phyloP scores from a whole-genome alignment of 37 sponge, comb jelly and placozoan species.

The Aphrocallistes beatrix region DNA sequence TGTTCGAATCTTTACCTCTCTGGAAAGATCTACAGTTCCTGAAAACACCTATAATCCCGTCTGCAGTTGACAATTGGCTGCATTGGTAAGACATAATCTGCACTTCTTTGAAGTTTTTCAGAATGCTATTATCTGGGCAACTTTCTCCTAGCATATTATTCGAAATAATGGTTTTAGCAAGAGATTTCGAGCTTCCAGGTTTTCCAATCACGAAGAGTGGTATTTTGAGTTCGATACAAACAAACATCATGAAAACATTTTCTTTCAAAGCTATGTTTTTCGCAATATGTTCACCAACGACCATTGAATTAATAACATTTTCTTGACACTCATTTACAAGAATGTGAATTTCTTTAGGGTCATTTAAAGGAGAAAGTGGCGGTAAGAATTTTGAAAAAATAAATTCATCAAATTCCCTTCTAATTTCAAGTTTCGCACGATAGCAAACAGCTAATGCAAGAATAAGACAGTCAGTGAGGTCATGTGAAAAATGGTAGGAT shows the following conservation, averaged over 20 bases:
- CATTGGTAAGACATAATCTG: slow-evolving; percentile 79
- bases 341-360: neutral
- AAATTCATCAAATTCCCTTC: slow-evolving; percentile 38
- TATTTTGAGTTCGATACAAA: slow-evolving; percentile 52
- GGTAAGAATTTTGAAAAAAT: slow-evolving; percentile 26
- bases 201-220: slow-evolving; percentile 54
- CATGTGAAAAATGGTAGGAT: no score
- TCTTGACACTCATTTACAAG: slow-evolving; percentile 28
- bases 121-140: neutral
- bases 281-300: slow-evolving; percentile 35
- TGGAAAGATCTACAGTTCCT: slow-evolving; percentile 48
- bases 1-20: slow-evolving; percentile 33
- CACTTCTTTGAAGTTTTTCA: slow-evolving; percentile 21
- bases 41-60: slow-evolving; percentile 68
- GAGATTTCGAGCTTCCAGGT: slow-evolving; percentile 57
- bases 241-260: slow-evolving; percentile 66
- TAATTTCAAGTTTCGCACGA: slow-evolving; percentile 47
- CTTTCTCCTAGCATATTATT: slow-evolving; percentile 29
- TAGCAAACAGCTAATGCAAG: slow-evolving; percentile 69
- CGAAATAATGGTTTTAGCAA: slow-evolving; percentile 38
- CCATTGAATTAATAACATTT: slow-evolving; percentile 30
- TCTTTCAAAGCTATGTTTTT: slow-evolving; percentile 48
- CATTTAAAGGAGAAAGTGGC: slow-evolving; percentile 24
- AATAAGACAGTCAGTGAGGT: slow-evolving; percentile 15
- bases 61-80: slow-evolving; percentile 70